Percentiles rank a stretch among this genome's conserved stretches.
Evolutionary conservation across 2,888 invertebrate species (phyloP).

Genomic region (Pomacea canaliculata): DNA sequence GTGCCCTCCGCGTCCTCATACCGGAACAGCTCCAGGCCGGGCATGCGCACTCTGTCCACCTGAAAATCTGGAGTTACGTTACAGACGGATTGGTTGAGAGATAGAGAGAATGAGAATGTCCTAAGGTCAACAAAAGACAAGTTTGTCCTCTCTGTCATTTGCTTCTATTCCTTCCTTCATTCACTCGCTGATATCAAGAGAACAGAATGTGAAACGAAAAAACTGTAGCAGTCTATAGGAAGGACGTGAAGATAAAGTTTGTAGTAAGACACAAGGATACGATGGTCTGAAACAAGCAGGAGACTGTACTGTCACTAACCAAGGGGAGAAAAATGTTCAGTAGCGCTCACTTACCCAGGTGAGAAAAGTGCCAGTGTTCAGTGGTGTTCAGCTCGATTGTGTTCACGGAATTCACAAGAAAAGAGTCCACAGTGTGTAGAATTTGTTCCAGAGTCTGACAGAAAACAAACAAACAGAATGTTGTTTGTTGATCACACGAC

Average conservation of each 20-base stretch:
- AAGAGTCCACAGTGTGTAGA: constrained; percentile 4
- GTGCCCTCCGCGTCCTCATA: neutral
- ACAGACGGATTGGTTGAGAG: neutral
- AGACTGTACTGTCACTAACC: too few species aligned
- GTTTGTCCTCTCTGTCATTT: too few species aligned
- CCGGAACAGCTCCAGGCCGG: neutral
- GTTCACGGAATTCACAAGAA: constrained; percentile 4
- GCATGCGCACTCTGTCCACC: neutral
- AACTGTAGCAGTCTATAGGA: too few species aligned
- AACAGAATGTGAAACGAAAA: too few species aligned
- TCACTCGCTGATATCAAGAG: too few species aligned
- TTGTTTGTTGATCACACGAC: too few species aligned
- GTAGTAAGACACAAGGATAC: too few species aligned
- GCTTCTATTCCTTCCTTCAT: too few species aligned
- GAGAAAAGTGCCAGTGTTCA: neutral
- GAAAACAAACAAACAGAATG: neutral
- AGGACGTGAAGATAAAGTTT: too few species aligned
- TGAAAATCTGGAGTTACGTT: constrained; percentile 7
- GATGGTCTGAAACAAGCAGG: too few species aligned
- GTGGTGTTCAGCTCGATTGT: neutral
- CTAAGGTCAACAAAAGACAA: too few species aligned
- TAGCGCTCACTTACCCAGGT: neutral
- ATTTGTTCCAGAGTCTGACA: constrained; percentile 12
- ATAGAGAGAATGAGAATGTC: neutral
- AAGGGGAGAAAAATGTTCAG: neutral